Evolutionary conservation across 2,797 vertebrate genomes (phyloP).

Genomic region (Margarornis squamiger): DNA sequence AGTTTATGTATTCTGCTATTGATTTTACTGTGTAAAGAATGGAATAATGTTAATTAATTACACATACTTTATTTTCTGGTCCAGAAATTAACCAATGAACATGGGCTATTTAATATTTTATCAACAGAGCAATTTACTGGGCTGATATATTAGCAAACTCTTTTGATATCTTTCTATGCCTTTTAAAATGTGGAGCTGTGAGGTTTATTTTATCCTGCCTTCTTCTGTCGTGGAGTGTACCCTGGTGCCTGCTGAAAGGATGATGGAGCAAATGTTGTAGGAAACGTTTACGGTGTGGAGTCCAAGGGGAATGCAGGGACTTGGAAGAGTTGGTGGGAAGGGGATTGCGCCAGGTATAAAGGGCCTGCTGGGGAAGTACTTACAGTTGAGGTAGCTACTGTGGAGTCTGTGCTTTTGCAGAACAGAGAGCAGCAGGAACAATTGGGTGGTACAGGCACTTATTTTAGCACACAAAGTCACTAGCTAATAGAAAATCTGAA

Average conservation of each 20-base stretch:
- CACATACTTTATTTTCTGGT: not conserved
- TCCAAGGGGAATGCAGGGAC: not conserved
- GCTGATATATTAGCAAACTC: not conserved
- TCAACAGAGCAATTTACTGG: not conserved
- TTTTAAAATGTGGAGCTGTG: not conserved
- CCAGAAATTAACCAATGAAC: not conserved
- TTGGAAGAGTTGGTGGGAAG: not conserved
- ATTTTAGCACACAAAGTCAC: conserved; percentile 62
- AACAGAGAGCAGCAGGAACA: conserved; percentile 4
- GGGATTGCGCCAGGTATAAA: not conserved
- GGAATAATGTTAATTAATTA: not conserved
- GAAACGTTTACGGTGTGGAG: not conserved
- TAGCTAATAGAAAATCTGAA: conserved; percentile 64
- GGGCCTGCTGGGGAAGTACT: not conserved
- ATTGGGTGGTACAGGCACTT: conserved; percentile 47
- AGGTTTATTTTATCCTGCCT: not conserved
- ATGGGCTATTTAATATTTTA: not conserved
- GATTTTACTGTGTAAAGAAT: not conserved
- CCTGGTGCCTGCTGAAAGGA: not conserved
- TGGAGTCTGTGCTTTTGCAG: not conserved
- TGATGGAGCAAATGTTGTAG: not conserved
- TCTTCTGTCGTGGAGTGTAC: not conserved
- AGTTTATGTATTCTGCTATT: not conserved
- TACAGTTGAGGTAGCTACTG: not conserved
- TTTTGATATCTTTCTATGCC: not conserved